phyloP scores from a whole-genome alignment of 2,113 vertebrate genomes.

The Oriolus oriolus region DNA sequence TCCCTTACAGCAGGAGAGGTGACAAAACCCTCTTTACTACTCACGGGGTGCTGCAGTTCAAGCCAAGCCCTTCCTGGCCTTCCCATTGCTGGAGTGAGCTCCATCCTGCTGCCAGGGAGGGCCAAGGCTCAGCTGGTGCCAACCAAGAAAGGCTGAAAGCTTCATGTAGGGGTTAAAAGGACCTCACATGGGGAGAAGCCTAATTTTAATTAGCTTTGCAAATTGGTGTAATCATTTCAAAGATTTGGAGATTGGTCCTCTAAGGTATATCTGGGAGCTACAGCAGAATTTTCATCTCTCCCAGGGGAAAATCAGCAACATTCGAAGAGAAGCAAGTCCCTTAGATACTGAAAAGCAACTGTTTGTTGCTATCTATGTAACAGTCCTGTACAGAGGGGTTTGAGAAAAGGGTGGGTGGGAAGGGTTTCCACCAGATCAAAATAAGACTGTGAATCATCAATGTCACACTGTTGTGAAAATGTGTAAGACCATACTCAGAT shows the following conservation, averaged over 20 bases:
- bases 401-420: conserved; percentile 4
- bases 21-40: background rate
- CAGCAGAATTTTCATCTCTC: background rate
- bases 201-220: background rate
- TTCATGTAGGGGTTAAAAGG: background rate
- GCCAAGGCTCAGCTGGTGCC: background rate
- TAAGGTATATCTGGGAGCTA: background rate
- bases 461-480: background rate
- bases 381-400: background rate
- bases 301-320: background rate
- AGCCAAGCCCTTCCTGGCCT: background rate
- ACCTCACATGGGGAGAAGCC: background rate
- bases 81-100: background rate
- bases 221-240: background rate
- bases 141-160: background rate
- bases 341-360: background rate
- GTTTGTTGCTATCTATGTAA: background rate
- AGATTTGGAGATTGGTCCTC: background rate
- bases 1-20: background rate
- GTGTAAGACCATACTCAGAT: background rate
- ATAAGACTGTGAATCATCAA: background rate
- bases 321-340: background rate
- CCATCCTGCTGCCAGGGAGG: background rate
- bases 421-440: conserved; percentile 9
- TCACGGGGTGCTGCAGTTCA: background rate